Evolutionary conservation across 2,888 invertebrate genomes (phyloP), one percentile per base, ranked within the genome.

Genomic region (Spilarctia lutea): DNA sequence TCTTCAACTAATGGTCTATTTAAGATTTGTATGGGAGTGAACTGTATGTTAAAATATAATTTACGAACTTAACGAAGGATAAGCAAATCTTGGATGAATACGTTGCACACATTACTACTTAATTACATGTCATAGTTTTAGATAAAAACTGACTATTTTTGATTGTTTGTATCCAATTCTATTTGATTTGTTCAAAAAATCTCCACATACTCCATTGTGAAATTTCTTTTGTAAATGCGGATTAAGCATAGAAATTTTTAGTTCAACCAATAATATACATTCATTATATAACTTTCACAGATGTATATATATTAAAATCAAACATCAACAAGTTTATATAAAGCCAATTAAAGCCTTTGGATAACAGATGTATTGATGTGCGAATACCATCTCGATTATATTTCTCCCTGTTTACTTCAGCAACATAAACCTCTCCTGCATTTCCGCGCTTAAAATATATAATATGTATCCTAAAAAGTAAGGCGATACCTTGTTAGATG

Each of bases 401-500:
- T 0, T 3, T 1, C 56, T n/a, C n/a, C 11, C n/a, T 56, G n/a
- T 60, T 56, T 27, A 27, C 27, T n/a, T 60, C 2, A n/a, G 56
- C 56, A 56, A 3, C 24, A 56, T n/a, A 60, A 60, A 60, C 27
- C 16, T 2, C 2, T 63, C 7, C 18, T 27, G 16, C 6, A 27
- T 16, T 60, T 4, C 16, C 16, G 8, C 63, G 30, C 30, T 63
- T 8, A 30, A 56, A 56, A 10, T 27, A 35, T 35, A 35, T 69
- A 71, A 24, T 72, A 68, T 71, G 45, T 63, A 67, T 65, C 13
- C 73, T 73, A 73, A 70, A 74, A 74, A 63, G 35, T 68, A 42
- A 8, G 20, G 33, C n/a, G 33, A 56, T 35, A 68, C 68, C 79
- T 79, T 81, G 79, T 84, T 82, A 78, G 27, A 63, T 71, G 69